Evolutionary conservation across 2,113 vertebrate species (phyloP).

Genomic region (Chunga burmeisteri): DNA sequence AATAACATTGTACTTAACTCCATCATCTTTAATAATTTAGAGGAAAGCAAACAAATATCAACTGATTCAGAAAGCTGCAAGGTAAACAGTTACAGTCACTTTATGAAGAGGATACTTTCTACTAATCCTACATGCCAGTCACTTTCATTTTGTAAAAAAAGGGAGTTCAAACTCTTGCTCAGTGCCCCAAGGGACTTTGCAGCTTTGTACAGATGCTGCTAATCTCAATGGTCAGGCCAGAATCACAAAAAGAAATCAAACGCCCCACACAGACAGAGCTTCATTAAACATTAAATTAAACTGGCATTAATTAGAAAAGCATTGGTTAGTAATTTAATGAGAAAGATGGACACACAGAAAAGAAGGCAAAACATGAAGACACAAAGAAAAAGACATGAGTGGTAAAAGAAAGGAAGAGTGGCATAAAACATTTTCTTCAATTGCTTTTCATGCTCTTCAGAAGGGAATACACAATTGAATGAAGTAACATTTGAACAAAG

Average conservation of each 20-base stretch:
- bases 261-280: not conserved
- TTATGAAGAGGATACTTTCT: not conserved
- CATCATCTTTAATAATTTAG: not conserved
- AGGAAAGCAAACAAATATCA: not conserved
- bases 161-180: not conserved
- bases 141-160: not conserved
- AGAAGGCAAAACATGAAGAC: constrained; percentile 17
- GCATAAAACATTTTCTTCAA: constrained; percentile 45
- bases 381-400: constrained; percentile 2
- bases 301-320: constrained; percentile 43
- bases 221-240: not conserved
- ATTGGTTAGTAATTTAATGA: constrained; percentile 25
- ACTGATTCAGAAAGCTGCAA: not conserved
- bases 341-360: constrained; percentile 10
- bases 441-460: constrained; percentile 42
- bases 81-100: not conserved
- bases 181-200: not conserved
- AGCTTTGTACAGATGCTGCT: constrained; percentile 16
- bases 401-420: constrained; percentile 11
- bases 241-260: constrained; percentile 43
- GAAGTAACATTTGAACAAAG: constrained; percentile 57
- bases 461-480: constrained; percentile 46
- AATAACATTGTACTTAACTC: not conserved
- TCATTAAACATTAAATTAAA: constrained; percentile 43
- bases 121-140: not conserved